A percentile compares a stretch with the other conserved stretches of the same genome.
These are phyloP conservation scores for Urechis unicinctus DNA, from an alignment of 2,888 invertebrate genomes.

Conservation along the genomic window DNA sequence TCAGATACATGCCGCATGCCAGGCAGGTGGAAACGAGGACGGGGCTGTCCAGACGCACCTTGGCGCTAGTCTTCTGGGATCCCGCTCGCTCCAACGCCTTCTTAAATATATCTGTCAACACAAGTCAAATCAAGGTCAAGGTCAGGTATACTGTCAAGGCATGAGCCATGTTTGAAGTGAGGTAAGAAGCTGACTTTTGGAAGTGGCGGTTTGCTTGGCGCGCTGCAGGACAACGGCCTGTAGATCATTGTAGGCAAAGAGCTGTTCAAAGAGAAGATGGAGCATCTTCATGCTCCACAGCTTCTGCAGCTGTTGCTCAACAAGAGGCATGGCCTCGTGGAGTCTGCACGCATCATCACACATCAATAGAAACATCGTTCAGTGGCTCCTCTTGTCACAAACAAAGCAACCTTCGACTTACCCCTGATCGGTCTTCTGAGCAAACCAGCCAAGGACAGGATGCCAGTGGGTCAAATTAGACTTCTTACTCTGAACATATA, in stretches of 20 bases:
- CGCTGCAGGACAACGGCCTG: conserved; percentile 20
- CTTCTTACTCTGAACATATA: conserved; percentile 79
- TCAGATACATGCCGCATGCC: conserved; percentile 87
- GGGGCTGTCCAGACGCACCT: conserved; percentile 71
- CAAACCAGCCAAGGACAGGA: conserved; percentile 92
- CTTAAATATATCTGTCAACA: conserved; percentile 32
- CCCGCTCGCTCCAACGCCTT: conserved; percentile 48
- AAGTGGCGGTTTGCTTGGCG: conserved; percentile 22
- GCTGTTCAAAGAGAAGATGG: conserved; percentile 44
- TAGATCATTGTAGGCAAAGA: conserved; percentile 35
- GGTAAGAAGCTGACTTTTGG: conserved; percentile 33
- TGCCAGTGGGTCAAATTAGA: conserved; percentile 96
- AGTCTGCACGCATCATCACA: conserved; percentile 51
- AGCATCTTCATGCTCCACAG: conserved; percentile 62
- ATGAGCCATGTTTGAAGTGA: too few relatives aligned
- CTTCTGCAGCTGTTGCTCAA: conserved; percentile 63
- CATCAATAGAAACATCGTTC: conserved; percentile 2
- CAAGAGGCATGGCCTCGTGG: conserved; percentile 66
- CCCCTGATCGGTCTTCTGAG: conserved; percentile 45
- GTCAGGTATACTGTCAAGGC: too few relatives aligned
- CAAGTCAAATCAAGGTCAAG: too few relatives aligned
- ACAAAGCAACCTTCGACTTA: conserved; percentile 12
- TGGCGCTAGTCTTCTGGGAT: conserved; percentile 43
- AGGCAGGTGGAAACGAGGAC: conserved; percentile 77
- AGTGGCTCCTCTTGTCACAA: background rate